A percentile compares a stretch with the other conserved stretches of the same genome.
phyloP scores from a whole-genome alignment of 2,797 vertebrate genomes.

The Sphenopsis melanotis region DNA sequence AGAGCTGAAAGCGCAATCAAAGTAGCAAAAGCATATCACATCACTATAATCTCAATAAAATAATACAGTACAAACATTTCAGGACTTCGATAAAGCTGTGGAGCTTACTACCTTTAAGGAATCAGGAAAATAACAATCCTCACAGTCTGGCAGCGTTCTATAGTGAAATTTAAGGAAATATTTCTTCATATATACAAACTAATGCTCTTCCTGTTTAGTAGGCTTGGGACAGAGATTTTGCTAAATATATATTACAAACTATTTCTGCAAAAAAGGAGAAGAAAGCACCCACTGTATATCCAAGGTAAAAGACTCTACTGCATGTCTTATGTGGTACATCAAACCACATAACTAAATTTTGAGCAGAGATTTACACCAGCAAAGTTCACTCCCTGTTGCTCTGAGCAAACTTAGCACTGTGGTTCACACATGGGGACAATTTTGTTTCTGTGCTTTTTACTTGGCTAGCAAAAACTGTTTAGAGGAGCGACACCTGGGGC shows the following conservation, averaged over 20 bases:
- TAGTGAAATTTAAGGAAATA: neutral
- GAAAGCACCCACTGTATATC: neutral
- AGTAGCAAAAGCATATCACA: neutral
- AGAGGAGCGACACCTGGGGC: neutral
- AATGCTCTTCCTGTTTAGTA: neutral
- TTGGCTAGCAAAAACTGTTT: neutral
- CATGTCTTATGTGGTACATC: fast-evolving
- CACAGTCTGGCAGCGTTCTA: neutral
- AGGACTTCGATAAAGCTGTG: neutral
- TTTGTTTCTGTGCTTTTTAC: neutral
- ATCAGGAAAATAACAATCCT: neutral
- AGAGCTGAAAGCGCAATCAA: neutral
- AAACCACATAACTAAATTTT: neutral
- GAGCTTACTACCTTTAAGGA: neutral
- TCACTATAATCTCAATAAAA: neutral
- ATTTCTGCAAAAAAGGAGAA: neutral
- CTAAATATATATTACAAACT: neutral
- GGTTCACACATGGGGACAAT: neutral
- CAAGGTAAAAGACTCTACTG: neutral
- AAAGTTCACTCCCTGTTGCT: neutral
- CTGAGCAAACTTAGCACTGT: neutral
- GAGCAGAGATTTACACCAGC: neutral
- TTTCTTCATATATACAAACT: neutral
- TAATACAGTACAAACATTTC: neutral
- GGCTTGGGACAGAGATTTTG: neutral